These are phyloP conservation scores for Matsumurasca onukii DNA, from an alignment of 1,140 invertebrate genomes.

Conservation along the genomic window DNA sequence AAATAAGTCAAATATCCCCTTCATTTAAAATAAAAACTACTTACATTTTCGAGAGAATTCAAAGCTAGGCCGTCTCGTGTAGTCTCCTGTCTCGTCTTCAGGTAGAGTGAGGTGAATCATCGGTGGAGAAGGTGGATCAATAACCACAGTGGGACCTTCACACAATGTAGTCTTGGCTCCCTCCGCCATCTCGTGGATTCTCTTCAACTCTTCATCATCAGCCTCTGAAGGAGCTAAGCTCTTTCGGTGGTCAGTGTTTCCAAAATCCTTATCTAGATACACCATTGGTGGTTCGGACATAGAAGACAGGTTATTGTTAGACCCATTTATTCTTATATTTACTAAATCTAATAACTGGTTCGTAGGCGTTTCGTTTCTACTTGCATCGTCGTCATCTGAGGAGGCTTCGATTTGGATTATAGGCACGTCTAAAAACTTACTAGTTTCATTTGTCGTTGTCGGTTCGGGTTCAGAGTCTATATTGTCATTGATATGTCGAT, in stretches of 20 bases:
- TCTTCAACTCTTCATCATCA: constrained; percentile 39
- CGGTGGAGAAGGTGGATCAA: constrained; percentile 66
- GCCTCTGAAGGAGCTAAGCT: constrained; percentile 37
- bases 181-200: constrained; percentile 23
- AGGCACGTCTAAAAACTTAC: constrained; percentile 23
- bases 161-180: background rate
- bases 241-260: constrained; percentile 32
- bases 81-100: constrained; percentile 45
- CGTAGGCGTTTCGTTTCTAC: constrained; percentile 5
- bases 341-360: constrained; percentile 37
- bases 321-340: constrained; percentile 44
- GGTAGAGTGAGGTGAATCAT: constrained; percentile 40
- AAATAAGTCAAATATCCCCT: too few relatives aligned
- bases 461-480: constrained; percentile 37
- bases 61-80: constrained; percentile 41
- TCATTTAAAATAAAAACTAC: too few relatives aligned
- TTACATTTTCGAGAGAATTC: constrained; percentile 42
- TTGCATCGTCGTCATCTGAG: constrained; percentile 34
- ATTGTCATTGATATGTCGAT: constrained; percentile 41
- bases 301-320: constrained; percentile 45
- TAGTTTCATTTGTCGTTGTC: background rate
- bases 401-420: constrained; percentile 33
- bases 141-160: constrained; percentile 52
- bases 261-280: constrained; percentile 27
- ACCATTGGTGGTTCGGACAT: constrained; percentile 35